Conservation (phyloP, 2,888 invertebrate genomes). For the Cerastis rubricosa region DNA sequence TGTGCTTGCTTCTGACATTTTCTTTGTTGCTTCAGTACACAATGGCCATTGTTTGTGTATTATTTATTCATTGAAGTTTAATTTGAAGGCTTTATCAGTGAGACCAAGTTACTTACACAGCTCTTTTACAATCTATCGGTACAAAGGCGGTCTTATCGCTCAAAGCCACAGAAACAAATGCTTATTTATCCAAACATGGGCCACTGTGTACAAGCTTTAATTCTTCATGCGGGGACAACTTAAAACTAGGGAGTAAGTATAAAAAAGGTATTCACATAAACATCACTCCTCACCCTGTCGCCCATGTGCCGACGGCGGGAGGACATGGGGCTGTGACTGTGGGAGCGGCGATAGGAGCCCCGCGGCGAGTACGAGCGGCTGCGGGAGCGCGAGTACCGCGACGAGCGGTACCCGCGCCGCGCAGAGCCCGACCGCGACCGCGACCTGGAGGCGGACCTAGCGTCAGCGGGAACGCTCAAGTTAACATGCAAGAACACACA, state of each 20-base stretch:
- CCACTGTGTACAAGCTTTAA: constrained; percentile 40
- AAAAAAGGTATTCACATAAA: constrained; percentile 72
- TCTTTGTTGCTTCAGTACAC: constrained; percentile 48
- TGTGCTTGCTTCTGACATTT: constrained; percentile 26
- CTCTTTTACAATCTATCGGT: neutral
- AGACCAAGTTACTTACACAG: neutral
- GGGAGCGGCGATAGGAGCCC: constrained; percentile 91
- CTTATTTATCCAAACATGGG: constrained; percentile 36
- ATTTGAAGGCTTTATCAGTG: constrained; percentile 7
- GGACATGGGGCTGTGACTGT: constrained; percentile 96
- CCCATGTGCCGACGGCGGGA: constrained; percentile 94
- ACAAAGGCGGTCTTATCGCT: neutral
- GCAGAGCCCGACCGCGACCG: constrained; percentile 92
- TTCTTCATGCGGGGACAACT: constrained; percentile 50
- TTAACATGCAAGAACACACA: constrained; percentile 60
- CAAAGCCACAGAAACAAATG: neutral
- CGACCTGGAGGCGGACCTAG: constrained; percentile 76
- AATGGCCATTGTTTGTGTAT: constrained; percentile 55
- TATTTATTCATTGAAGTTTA: constrained; percentile 6
- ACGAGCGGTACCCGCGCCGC: constrained; percentile 86
- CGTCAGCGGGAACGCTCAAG: constrained; percentile 58
- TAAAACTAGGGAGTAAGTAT: constrained; percentile 63
- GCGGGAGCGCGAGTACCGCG: constrained; percentile 92
- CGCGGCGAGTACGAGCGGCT: constrained; percentile 92
- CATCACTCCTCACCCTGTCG: constrained; percentile 91